phyloP scores from a whole-genome alignment of 2,888 invertebrate genomes.

The Euclidia mi region DNA sequence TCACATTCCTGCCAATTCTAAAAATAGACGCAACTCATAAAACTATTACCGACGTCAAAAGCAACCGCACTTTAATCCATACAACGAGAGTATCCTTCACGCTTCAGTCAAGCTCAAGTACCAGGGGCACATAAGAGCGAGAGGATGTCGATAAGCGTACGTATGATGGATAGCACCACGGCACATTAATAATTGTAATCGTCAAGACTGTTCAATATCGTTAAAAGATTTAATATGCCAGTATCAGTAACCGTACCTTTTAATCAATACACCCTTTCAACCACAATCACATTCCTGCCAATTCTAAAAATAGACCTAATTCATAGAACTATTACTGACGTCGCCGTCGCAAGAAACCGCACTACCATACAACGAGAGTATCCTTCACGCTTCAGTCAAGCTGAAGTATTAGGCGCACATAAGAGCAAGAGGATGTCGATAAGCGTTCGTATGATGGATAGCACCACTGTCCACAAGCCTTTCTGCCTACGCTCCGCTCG shows the following conservation, averaged over 20 bases:
- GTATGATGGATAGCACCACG: conserved; percentile 7
- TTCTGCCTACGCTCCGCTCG: neutral
- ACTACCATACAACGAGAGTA: neutral
- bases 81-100: conserved; percentile 5
- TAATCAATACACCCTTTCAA: too few relatives aligned
- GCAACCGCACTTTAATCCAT: neutral
- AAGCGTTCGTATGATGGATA: conserved; percentile 12
- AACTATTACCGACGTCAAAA: too few relatives aligned
- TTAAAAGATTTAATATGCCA: too few relatives aligned
- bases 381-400: conserved; percentile 11
- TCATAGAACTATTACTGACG: too few relatives aligned
- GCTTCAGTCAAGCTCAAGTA: conserved; percentile 10
- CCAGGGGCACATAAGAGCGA: conserved; percentile 11
- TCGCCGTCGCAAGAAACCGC: neutral
- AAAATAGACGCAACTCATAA: too few relatives aligned
- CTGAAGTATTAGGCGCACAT: conserved; percentile 13
- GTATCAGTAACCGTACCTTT: too few relatives aligned
- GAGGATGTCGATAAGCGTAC: conserved; percentile 12
- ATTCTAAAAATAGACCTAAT: too few relatives aligned
- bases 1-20: too few relatives aligned
- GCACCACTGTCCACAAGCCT: neutral
- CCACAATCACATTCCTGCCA: too few relatives aligned
- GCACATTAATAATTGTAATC: conserved; percentile 7
- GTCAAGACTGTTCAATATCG: too few relatives aligned
- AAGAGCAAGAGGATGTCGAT: conserved; percentile 11